Percentiles rank a stretch among this genome's conserved stretches.
phyloP scores from a whole-genome alignment of 2,888 invertebrate genomes.

The Steinernema carpocapsae region DNA sequence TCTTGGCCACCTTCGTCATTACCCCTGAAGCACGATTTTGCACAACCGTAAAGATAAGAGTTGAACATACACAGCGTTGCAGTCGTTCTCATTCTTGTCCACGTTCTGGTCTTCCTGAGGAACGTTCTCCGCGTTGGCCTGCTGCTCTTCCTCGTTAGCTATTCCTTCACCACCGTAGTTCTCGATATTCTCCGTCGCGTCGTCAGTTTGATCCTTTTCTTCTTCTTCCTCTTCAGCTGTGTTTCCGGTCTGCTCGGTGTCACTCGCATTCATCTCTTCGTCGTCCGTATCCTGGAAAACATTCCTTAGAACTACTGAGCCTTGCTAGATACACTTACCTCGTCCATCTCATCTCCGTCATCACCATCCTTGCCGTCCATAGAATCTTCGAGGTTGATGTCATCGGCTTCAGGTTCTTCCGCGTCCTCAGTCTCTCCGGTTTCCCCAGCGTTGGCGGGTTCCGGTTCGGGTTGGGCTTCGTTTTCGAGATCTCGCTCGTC shows the following conservation, averaged over 20 bases:
- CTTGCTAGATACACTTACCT: not conserved
- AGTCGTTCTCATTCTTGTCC: conserved; percentile 20
- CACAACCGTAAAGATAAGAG: not conserved
- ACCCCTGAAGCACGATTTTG: not conserved
- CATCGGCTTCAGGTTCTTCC: conserved; percentile 36
- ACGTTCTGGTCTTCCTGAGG: conserved; percentile 2
- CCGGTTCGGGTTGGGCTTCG: conserved; percentile 59
- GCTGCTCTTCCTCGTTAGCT: conserved; percentile 17
- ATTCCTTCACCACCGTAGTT: conserved; percentile 12
- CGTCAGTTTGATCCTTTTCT: conserved; percentile 46
- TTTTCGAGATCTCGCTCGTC: conserved; percentile 51
- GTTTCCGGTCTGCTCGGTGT: conserved; percentile 41
- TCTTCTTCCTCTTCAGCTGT: conserved; percentile 71
- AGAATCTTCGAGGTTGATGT: conserved; percentile 34
- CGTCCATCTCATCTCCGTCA: not conserved
- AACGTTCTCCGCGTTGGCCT: conserved; percentile 12
- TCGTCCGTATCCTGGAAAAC: not conserved
- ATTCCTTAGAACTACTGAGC: not conserved
- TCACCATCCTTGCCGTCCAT: conserved; percentile 62
- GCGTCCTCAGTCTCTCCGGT: conserved; percentile 7
- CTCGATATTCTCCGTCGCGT: conserved; percentile 7
- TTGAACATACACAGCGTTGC: conserved; percentile 15
- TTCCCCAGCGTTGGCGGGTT: not conserved
- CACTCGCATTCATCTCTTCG: conserved; percentile 31
- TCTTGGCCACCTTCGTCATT: conserved; percentile 45